Evolutionary conservation across 2,797 vertebrate species (phyloP).

Genomic region (Hemitrygon akajei): DNA sequence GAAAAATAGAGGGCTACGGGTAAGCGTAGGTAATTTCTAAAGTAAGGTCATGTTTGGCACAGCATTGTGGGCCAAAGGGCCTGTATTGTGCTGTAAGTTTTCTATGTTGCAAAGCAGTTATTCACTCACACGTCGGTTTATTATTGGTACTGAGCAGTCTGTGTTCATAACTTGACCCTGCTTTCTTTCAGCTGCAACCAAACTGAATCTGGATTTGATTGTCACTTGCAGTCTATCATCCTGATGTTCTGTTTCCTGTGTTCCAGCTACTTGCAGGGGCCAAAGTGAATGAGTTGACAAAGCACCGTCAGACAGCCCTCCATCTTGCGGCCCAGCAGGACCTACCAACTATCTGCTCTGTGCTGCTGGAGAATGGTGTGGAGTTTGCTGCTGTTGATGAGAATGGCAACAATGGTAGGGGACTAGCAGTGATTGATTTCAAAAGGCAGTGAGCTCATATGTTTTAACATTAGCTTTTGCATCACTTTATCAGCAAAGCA

Average conservation of each 20-base stretch:
- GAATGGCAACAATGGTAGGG: constrained; percentile 91
- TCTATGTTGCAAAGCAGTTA: no score
- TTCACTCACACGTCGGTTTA: neutral
- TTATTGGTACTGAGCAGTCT: neutral
- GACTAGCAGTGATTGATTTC: neutral
- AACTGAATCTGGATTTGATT: no score
- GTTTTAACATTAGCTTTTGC: neutral
- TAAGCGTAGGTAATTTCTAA: no score
- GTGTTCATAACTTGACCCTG: neutral
- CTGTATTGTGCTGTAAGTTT: no score
- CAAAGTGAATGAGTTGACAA: constrained; percentile 92
- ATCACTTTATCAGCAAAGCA: neutral
- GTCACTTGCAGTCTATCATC: neutral
- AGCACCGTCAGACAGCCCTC: constrained; percentile 92
- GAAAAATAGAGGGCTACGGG: no score
- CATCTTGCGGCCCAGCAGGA: constrained; percentile 95
- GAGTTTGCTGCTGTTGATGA: constrained; percentile 93
- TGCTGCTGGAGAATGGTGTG: constrained; percentile 86
- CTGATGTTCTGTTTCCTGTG: neutral
- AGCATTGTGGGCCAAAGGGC: no score
- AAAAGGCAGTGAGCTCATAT: neutral
- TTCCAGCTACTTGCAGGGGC: constrained; percentile 88
- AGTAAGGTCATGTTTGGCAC: no score
- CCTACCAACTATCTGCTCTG: constrained; percentile 89
- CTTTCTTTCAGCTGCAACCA: neutral